A percentile compares a stretch with the other conserved stretches of the same genome.
Conservation (phyloP, 2,888 invertebrate species). For the Onchidella celtica region DNA sequence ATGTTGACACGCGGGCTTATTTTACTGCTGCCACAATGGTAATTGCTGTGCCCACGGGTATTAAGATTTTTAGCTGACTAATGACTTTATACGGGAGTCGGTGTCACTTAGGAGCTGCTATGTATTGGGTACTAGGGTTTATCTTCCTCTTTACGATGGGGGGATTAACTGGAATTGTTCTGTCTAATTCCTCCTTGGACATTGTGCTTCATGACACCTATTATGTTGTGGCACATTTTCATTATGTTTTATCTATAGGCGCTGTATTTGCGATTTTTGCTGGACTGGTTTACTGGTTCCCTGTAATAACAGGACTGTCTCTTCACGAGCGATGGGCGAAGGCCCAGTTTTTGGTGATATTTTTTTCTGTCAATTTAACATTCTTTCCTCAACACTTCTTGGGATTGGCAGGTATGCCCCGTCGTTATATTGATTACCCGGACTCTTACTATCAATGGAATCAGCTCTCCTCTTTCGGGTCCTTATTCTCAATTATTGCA, state of each 20-base stretch:
- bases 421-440: conserved; percentile 88
- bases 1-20: conserved; percentile 91
- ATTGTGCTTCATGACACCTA: conserved; percentile 90
- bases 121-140: conserved; percentile 88
- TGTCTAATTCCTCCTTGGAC: conserved; percentile 88
- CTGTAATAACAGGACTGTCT: conserved; percentile 85
- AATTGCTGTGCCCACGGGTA: conserved; percentile 92
- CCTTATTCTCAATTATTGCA: conserved; percentile 59
- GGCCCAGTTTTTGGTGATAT: conserved; percentile 86
- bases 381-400: conserved; percentile 91
- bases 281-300: conserved; percentile 87
- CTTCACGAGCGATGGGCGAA: conserved; percentile 84
- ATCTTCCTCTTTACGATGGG: conserved; percentile 89
- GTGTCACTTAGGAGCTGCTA: conserved; percentile 83
- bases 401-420: conserved; percentile 87
- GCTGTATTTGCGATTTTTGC: conserved; percentile 89
- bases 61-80: conserved; percentile 90
- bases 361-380: conserved; percentile 89
- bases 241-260: conserved; percentile 90
- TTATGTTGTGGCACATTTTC: conserved; percentile 91
- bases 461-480: conserved; percentile 62
- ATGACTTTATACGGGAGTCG: conserved; percentile 83
- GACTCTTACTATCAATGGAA: conserved; percentile 82
- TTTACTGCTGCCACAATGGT: conserved; percentile 91
- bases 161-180: conserved; percentile 81